phyloP scores from a whole-genome alignment of 2,797 vertebrate genomes.

The Crenichthys baileyi region DNA sequence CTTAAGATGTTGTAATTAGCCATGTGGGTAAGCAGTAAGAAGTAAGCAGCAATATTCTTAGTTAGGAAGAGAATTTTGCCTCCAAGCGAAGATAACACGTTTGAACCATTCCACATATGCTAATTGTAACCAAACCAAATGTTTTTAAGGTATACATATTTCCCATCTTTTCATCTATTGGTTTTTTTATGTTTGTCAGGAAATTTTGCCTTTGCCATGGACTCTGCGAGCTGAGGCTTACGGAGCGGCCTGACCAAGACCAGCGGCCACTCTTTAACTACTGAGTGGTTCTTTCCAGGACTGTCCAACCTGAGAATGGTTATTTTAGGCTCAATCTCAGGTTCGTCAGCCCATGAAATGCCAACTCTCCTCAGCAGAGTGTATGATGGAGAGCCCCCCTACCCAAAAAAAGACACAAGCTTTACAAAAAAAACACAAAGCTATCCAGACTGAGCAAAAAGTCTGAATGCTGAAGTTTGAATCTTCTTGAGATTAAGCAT shows the following conservation, averaged over 20 bases:
- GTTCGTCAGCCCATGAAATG: conserved; percentile 95
- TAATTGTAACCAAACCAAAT: neutral
- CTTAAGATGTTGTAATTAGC: neutral
- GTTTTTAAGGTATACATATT: neutral
- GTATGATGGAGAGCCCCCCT: neutral
- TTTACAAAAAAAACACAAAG: neutral
- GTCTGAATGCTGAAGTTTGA: neutral
- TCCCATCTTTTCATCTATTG: conserved; percentile 1
- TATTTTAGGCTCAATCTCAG: conserved; percentile 90
- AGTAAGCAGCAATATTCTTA: neutral
- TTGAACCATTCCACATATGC: neutral
- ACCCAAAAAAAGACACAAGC: neutral
- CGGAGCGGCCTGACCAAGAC: conserved; percentile 11
- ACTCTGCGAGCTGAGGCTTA: neutral
- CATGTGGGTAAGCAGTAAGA: neutral
- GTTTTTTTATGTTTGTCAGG: conserved; percentile 31
- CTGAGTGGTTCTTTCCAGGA: conserved; percentile 87
- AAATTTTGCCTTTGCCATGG: conserved; percentile 1
- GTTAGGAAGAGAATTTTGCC: neutral
- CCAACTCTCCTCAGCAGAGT: conserved; percentile 71
- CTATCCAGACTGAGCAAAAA: conserved; percentile 1
- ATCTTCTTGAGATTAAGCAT: neutral
- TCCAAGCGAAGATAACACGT: neutral
- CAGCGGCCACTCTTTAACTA: conserved; percentile 2
- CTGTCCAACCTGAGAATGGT: conserved; percentile 98